Percentiles rank a stretch among this genome's conserved stretches.
phyloP scores from a whole-genome alignment of 2,113 vertebrate genomes.

The Chaetorhynchus papuensis region DNA sequence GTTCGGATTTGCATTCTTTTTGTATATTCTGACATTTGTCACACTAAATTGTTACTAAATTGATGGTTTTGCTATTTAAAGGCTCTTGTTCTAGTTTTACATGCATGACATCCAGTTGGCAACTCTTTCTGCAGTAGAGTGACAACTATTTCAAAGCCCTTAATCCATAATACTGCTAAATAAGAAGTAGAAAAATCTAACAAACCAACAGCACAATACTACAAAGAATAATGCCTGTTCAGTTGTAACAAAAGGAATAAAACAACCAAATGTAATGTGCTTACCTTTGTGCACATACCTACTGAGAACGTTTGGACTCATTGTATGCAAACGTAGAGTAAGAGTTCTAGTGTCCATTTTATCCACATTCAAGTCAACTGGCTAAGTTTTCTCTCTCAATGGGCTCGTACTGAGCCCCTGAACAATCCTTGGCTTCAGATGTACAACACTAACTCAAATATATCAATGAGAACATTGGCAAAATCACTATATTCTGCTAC shows the following conservation, averaged over 20 bases:
- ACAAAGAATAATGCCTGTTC: not conserved
- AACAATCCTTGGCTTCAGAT: not conserved
- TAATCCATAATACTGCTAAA: not conserved
- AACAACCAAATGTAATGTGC: not conserved
- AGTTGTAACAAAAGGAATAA: not conserved
- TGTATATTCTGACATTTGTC: not conserved
- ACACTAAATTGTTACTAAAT: not conserved
- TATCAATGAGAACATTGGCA: not conserved
- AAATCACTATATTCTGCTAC: not conserved
- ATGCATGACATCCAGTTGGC: constrained; percentile 4
- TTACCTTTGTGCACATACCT: not conserved
- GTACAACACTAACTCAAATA: not conserved
- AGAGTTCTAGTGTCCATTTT: not conserved
- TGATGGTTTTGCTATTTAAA: not conserved
- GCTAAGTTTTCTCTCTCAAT: not conserved
- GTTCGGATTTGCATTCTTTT: not conserved
- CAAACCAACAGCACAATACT: not conserved
- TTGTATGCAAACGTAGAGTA: not conserved
- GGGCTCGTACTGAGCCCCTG: not conserved
- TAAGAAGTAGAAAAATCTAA: not conserved
- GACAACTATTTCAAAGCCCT: not conserved
- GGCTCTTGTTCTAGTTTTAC: constrained; percentile 9
- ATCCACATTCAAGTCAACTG: not conserved
- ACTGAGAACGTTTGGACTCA: not conserved
- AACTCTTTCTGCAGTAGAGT: not conserved